A percentile compares a stretch with the other conserved stretches of the same genome.
These are phyloP conservation scores for Temnothorax rugatulus DNA, from an alignment of 2,888 invertebrate species.

Conservation along the genomic window DNA sequence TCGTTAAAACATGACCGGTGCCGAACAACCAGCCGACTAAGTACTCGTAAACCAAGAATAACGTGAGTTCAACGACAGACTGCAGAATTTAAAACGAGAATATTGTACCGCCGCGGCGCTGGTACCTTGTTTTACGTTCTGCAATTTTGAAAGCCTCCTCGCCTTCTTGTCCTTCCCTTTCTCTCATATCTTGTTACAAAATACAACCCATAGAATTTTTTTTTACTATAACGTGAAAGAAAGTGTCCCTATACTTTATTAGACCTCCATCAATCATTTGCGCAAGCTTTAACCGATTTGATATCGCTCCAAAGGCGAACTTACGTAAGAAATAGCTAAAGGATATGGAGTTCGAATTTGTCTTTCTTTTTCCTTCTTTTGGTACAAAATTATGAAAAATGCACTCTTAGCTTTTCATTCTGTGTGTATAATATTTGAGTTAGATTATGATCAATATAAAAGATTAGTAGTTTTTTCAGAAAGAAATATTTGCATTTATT, in stretches of 20 bases:
- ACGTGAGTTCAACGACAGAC: neutral
- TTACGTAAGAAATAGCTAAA: neutral
- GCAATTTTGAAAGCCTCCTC: slow-evolving; percentile 13
- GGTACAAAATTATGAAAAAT: neutral
- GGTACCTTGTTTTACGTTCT: neutral
- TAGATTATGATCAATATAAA: neutral
- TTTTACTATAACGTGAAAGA: neutral
- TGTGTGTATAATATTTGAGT: neutral
- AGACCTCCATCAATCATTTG: slow-evolving; percentile 26
- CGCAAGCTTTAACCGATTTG: slow-evolving; percentile 6
- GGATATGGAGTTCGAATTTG: slow-evolving; percentile 7
- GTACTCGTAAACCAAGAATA: slow-evolving; percentile 56
- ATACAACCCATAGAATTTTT: neutral
- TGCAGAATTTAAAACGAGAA: slow-evolving; percentile 33
- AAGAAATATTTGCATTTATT: neutral
- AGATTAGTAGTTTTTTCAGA: neutral
- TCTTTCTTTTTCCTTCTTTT: neutral
- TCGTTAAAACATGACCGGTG: slow-evolving; percentile 54
- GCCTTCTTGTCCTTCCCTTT: neutral
- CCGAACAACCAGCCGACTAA: slow-evolving; percentile 31
- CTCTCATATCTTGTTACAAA: neutral
- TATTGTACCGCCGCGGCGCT: neutral
- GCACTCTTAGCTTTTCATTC: neutral
- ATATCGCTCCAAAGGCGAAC: neutral
- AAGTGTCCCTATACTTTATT: slow-evolving; percentile 14